Evolutionary conservation across 1,140 invertebrate species (phyloP).

Genomic region (Temnothorax nylanderi): DNA sequence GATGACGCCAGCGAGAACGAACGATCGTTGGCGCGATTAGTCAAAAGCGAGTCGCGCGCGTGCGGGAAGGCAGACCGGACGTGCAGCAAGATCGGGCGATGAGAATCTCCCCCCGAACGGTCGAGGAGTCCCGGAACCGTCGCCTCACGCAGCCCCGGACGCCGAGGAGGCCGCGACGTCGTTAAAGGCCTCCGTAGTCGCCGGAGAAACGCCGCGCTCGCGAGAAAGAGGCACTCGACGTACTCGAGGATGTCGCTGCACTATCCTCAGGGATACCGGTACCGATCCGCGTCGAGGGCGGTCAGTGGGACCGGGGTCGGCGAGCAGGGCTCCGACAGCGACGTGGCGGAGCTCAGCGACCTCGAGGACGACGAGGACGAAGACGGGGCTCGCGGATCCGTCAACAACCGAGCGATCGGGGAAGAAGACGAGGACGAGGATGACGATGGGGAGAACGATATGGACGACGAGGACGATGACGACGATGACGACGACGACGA

Average conservation of each 20-base stretch:
- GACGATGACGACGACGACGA: constrained; percentile 83
- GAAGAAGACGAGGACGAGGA: constrained; percentile 87
- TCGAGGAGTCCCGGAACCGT: constrained; percentile 25
- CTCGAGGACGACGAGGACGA: constrained; percentile 87
- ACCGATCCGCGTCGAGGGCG: constrained; percentile 80
- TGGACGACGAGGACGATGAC: constrained; percentile 86
- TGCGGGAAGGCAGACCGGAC: background rate
- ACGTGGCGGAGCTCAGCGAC: constrained; percentile 84
- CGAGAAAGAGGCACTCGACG: constrained; percentile 19
- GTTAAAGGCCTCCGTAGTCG: background rate
- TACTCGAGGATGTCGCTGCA: constrained; percentile 81
- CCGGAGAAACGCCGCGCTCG: constrained; percentile 12
- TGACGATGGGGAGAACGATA: constrained; percentile 74
- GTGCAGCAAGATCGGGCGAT: constrained; percentile 18
- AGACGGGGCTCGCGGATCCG: constrained; percentile 79
- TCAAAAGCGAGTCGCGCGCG: background rate
- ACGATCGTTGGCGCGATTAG: background rate
- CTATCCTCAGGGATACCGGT: constrained; percentile 82
- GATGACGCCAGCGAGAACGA: background rate
- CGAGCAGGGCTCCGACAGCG: constrained; percentile 82
- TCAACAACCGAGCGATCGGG: constrained; percentile 14
- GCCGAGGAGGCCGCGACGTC: constrained; percentile 9
- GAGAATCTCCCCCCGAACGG: constrained; percentile 27
- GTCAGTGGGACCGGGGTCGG: constrained; percentile 61
- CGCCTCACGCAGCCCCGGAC: constrained; percentile 6